Conservation (phyloP, 1,140 invertebrate genomes). For the Eueides isabella region DNA sequence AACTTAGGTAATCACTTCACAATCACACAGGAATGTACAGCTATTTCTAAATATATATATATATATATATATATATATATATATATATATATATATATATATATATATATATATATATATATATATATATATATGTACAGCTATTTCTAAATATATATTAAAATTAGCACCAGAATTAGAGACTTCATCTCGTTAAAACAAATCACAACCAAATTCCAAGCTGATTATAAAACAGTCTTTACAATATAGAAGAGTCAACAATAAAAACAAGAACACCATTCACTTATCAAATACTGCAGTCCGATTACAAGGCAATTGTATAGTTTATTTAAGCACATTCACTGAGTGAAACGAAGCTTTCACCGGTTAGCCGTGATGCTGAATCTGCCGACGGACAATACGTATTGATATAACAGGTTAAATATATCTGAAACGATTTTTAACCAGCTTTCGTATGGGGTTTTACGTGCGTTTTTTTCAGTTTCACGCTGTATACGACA, state of each 20-base stretch:
- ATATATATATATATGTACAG: no score
- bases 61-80: no score
- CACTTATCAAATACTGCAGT: background rate
- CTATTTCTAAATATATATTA: no score
- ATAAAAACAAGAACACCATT: background rate
- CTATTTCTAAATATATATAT: no score
- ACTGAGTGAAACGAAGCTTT: background rate
- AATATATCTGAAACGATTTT: background rate
- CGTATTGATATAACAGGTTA: conserved; percentile 12
- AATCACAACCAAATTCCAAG: no score
- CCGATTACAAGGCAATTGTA: background rate
- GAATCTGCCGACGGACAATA: background rate
- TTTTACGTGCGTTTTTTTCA: background rate
- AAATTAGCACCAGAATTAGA: no score
- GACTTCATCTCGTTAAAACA: no score
- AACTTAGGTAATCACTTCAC: no score
- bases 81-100: no score
- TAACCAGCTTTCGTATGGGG: background rate
- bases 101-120: no score
- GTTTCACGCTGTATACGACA: no score
- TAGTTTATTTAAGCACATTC: conserved; percentile 13
- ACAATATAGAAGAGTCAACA: background rate
- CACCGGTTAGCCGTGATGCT: background rate
- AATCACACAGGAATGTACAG: no score
- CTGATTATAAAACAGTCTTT: background rate